These are phyloP conservation scores for Rynchops niger DNA, from an alignment of 2,113 vertebrate genomes.

Conservation along the genomic window DNA sequence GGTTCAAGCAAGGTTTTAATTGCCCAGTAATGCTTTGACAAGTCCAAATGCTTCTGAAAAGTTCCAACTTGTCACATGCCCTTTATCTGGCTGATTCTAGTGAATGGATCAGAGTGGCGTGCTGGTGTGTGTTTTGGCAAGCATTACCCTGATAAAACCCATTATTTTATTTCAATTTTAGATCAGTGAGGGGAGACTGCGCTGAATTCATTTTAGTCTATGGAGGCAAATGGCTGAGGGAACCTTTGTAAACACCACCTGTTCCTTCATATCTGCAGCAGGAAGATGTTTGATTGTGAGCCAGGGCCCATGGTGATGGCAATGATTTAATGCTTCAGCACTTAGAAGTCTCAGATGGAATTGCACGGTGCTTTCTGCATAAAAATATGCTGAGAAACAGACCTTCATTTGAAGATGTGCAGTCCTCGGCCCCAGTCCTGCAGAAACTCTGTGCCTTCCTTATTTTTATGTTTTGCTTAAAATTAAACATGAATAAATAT, in stretches of 20 bases:
- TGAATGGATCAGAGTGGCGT: background rate
- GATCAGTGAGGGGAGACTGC: background rate
- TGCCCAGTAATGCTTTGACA: background rate
- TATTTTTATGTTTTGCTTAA: background rate
- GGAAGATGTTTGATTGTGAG: background rate
- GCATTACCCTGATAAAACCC: background rate
- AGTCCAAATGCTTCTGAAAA: background rate
- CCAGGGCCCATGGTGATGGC: background rate
- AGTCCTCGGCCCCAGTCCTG: background rate
- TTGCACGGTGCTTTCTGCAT: background rate
- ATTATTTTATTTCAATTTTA: background rate
- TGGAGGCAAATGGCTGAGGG: background rate
- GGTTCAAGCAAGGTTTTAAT: background rate
- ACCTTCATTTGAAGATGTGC: background rate
- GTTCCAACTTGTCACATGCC: background rate
- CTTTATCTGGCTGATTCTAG: background rate
- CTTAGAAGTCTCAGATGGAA: background rate
- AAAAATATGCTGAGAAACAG: background rate
- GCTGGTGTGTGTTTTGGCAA: constrained; percentile 6
- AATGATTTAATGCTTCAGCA: background rate
- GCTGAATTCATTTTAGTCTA: background rate
- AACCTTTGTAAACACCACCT: background rate
- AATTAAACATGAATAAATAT: background rate
- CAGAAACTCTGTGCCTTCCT: background rate
- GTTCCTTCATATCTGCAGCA: background rate